Conservation (phyloP, 2,113 vertebrate species). For the Echinops telfairi region DNA sequence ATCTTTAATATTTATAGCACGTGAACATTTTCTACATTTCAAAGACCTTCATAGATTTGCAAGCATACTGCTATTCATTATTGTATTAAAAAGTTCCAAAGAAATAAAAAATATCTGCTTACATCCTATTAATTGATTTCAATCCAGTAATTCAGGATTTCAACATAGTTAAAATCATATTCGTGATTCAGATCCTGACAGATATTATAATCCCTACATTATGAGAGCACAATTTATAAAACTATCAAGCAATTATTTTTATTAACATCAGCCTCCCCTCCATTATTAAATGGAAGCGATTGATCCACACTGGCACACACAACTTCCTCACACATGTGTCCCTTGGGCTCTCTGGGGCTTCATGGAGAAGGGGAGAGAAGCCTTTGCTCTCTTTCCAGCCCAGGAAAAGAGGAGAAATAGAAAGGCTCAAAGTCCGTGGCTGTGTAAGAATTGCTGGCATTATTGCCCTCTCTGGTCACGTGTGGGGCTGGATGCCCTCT, state of each 20-base stretch:
- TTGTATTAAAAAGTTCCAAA: conserved; percentile 48
- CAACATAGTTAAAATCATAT: conserved; percentile 77
- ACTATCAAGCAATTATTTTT: conserved; percentile 79
- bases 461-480: conserved; percentile 83
- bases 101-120: conserved; percentile 33
- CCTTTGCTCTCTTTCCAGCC: conserved; percentile 74
- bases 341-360: conserved; percentile 28
- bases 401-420: conserved; percentile 70
- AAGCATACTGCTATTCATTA: conserved; percentile 29
- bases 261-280: conserved; percentile 70
- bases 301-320: conserved; percentile 30
- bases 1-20: conserved; percentile 33
- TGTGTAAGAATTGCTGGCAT: conserved; percentile 86
- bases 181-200: conserved; percentile 84
- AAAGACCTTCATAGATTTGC: not conserved
- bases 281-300: conserved; percentile 69
- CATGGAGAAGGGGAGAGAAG: not conserved
- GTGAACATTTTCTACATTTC: conserved; percentile 46
- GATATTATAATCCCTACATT: conserved; percentile 82
- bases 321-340: not conserved
- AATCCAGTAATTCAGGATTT: conserved; percentile 81
- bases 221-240: conserved; percentile 81
- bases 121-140: conserved; percentile 71
- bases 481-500: conserved; percentile 87
- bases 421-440: conserved; percentile 85